Base-by-base conservation (phyloP, 23 tunicate genomes). In the Halocynthia roretzi region DNA sequence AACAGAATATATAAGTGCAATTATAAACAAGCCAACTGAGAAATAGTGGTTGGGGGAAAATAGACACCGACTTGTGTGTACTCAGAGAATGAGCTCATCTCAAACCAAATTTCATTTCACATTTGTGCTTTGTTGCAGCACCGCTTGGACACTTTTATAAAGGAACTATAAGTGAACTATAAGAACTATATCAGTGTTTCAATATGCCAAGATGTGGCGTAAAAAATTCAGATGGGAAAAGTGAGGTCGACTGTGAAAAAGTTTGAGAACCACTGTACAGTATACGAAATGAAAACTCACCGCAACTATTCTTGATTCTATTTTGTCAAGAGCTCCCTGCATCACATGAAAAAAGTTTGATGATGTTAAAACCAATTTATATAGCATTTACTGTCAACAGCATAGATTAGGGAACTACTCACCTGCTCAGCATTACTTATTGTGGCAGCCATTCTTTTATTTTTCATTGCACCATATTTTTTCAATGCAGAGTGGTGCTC, bases 391-490 rank as follows among this genome's bases (percentile, higher is more conserved):
- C 23, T 15, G 19, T 15, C 19, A 15, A 60, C 64, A 60, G 17
- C 12, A 68, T n/a, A 68, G 72, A n/a, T 2, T 12, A 19, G 0
- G 20, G 20, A 20, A 68, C 22, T 12, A n/a, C 22, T 54, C 49
- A 86, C 91, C 87, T 87, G 98, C 68, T 92, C 98, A 72, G 89
- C 76, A 57, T 92, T 82, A 19, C 80, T 56, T 62, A 92, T 85
- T n/a, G 91, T 82, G 20, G 98, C 98, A 5, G 98, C 98, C 87
- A 92, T 92, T 53, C 98, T 55, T 67, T 86, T 92, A 68, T 58
- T 92, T 75, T 92, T 92, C 93, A 92, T 79, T 10, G 92, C 87
- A 19, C 98, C 98, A 52, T 92, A 92, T 76, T 86, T 92, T 76
- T 86, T 86, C 61, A 92, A 72, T 31, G 98, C 98, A 6, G 88